Evolutionary conservation across 2,113 vertebrate genomes (phyloP).

Genomic region (Hippocampus zosterae): DNA sequence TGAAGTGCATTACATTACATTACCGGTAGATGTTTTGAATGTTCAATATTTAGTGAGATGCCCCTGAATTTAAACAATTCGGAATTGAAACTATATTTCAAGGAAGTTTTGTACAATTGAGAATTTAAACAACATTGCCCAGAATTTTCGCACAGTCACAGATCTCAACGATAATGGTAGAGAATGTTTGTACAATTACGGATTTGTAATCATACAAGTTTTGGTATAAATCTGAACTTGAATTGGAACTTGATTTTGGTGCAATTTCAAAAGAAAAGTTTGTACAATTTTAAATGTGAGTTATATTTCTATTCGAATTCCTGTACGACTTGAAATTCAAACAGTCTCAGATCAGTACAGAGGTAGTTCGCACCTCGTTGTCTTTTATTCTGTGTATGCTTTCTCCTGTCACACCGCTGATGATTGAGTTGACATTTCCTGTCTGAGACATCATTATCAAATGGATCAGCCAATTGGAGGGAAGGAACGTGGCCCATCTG

Average conservation of each 20-base stretch:
- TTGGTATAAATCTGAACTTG: background rate
- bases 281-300: no score
- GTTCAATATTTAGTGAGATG: background rate
- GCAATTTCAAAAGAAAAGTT: no score
- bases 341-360: no score
- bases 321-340: background rate
- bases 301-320: background rate
- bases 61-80: background rate
- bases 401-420: conserved; percentile 25
- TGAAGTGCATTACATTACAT: background rate
- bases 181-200: no score
- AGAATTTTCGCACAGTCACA: no score
- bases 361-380: background rate
- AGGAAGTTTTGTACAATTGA: no score
- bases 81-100: background rate
- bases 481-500: conserved; percentile 1
- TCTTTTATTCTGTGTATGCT: background rate
- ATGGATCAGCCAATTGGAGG: conserved; percentile 20
- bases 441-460: conserved; percentile 23
- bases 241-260: background rate
- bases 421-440: conserved; percentile 56
- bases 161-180: no score
- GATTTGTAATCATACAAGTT: background rate
- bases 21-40: background rate
- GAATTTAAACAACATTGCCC: no score